Evolutionary conservation across 2,113 vertebrate genomes (phyloP), one percentile per base, ranked within the genome.

Genomic region (Eidolon helvum): DNA sequence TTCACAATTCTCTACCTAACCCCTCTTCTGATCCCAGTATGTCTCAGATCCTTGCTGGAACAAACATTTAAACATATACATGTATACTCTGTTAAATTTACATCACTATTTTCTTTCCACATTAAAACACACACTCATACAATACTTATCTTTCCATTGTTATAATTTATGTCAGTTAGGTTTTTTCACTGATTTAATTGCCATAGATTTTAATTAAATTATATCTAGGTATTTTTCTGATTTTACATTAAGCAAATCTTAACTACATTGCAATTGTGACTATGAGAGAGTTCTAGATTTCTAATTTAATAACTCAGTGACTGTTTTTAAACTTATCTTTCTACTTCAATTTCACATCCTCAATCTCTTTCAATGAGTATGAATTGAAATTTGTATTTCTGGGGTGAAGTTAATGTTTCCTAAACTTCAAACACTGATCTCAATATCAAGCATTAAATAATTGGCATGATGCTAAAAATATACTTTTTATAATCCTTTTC

Each of bases 371-470:
- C 35, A 95, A 5, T 43, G 22, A 77, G 15, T 61, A 87, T 92
- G n/a, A 86, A 21, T 53, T 87, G 19, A 85, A 88, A 84, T 95
- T 57, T 55, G 1, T 87, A 93, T 97, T 95, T 63, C n/a, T 93
- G 59, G 65, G 43, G 5, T 50, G 24, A 92, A 82, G 82, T 85
- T 80, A 66, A 15, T 53, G 78, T 69, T 66, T 86, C 53, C 72
- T 71, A 48, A 86, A 30, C 16, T 91, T 94, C 45, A 72, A 68
- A n/a, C 21, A 91, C 83, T 66, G 22, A 80, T 75, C 35, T 93
- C n/a, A 94, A 93, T 91, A 75, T 59, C 30, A 96, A 94, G 26
- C 68, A 95, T 96, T 92, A 91, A 95, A 77, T 87, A 80, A 97
- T 68, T 40, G 57, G 15, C 79, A 93, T 78, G 38, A 93, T 24